Conservation (phyloP, 2,113 vertebrate genomes). For the Atractosteus spatula region DNA sequence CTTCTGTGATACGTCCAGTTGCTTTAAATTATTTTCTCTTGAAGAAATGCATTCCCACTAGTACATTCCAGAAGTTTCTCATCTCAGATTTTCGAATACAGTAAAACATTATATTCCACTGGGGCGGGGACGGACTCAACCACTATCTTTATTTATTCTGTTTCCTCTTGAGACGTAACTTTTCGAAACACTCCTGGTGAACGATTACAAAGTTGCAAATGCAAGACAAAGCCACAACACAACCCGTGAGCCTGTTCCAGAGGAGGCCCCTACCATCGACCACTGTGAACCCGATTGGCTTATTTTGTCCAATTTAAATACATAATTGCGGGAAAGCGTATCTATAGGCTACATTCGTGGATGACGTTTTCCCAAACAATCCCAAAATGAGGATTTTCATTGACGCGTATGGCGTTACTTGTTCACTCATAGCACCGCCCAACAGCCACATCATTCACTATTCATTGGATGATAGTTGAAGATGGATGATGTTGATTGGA, state of each 20-base stretch:
- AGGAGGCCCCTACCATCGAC: background rate
- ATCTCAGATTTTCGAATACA: background rate
- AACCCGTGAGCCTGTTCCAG: background rate
- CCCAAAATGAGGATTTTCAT: too few species aligned
- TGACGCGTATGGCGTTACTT: too few species aligned
- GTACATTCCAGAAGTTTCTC: background rate
- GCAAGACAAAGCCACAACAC: slow-evolving; percentile 22
- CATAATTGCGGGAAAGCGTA: too few species aligned
- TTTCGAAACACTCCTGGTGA: background rate
- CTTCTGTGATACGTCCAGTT: too few species aligned
- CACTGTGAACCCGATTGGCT: background rate
- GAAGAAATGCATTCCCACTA: slow-evolving; percentile 5
- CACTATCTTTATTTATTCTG: background rate
- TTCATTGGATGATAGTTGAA: too few species aligned
- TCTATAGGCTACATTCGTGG: too few species aligned
- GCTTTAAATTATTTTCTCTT: background rate
- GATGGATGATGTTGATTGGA: too few species aligned
- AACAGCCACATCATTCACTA: too few species aligned
- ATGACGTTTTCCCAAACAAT: too few species aligned
- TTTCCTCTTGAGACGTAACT: background rate
- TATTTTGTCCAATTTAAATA: too few species aligned
- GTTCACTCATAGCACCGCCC: too few species aligned
- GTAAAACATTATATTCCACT: background rate
- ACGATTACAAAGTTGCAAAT: slow-evolving; percentile 15
- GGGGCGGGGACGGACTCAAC: background rate